Base-by-base conservation (phyloP, 2,888 invertebrate genomes). In the Sarcophaga caerulescens region DNA sequence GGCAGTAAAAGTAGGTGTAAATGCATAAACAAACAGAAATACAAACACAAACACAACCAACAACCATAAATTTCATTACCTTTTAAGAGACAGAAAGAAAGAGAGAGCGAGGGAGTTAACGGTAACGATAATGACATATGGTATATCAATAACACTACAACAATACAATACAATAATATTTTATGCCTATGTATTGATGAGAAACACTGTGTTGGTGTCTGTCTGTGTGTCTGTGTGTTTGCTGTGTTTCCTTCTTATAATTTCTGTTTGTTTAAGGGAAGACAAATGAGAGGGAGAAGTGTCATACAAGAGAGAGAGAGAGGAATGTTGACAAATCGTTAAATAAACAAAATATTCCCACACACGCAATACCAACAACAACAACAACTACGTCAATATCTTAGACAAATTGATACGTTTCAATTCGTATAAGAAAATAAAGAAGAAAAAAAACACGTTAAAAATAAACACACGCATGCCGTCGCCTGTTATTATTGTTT, bases 251-350 rank as follows among this genome's bases (percentile, higher is more conserved):
- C 35, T 35, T 35, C 10, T 35, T 35, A 35, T 35, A 14, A 17
- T 52, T 71, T 63, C 10, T 71, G 57, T 79, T 79, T 57, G 52
- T 4, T 11, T 71, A 25, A 19, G 17, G 6, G 14, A 35, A 35
- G 4, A 52, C 17, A 52, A 52, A 52, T 14, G 52, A 17, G 52
- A 0, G 17, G 17, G 52, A 17, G 52, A 3, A 52, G 52, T 14
- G 14, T 4, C 14, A 47, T 47, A 52, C 3, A 35, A 35, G 10
- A 47, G 47, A 11, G 47, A 52, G 52, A 52, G 52, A 4, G 52
- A 5, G 17, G 52, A 17, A 12, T 70, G 65, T 70, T 70, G 81
- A 70, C 70, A 70, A 76, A 76, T 71, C 81, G 63, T 65, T 81
- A 65, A 71, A 70, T 70, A 75, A 76, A 65, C 47, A 71, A 35